Evolutionary conservation across 2,797 vertebrate species (phyloP).

Genomic region (Sparus aurata): DNA sequence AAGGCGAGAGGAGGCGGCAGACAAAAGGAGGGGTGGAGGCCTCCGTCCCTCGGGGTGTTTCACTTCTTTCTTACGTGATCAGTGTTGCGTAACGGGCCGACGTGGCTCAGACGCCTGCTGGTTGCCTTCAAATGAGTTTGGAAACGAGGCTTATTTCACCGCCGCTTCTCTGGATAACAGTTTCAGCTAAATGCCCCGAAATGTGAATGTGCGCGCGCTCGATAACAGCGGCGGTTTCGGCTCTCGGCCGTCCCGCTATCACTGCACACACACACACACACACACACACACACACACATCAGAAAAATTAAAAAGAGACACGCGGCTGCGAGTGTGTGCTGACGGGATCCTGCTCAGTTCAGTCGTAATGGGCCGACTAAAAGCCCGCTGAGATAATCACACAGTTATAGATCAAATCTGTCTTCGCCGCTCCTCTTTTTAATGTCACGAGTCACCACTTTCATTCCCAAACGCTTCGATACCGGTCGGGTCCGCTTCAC

Average conservation of each 20-base stretch:
- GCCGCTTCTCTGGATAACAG: background rate
- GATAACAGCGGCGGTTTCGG: background rate
- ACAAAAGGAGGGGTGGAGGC: constrained; percentile 13
- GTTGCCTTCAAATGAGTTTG: background rate
- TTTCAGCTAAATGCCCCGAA: constrained; percentile 6
- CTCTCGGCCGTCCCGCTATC: background rate
- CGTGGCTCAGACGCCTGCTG: background rate
- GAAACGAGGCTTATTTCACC: background rate
- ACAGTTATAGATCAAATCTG: constrained; percentile 4
- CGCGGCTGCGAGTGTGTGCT: background rate
- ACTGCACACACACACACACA: background rate
- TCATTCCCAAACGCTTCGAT: background rate
- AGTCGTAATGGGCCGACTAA: constrained; percentile 10
- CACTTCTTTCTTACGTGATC: background rate
- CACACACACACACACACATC: too few relatives aligned
- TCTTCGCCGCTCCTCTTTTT: background rate
- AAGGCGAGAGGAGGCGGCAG: constrained; percentile 36
- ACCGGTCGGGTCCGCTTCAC: background rate
- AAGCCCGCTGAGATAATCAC: constrained; percentile 15
- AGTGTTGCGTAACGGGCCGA: background rate
- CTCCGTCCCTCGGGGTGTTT: constrained; percentile 23
- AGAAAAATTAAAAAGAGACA: background rate
- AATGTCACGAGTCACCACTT: background rate
- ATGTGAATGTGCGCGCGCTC: background rate
- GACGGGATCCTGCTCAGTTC: constrained; percentile 1